These are phyloP conservation scores for Panurus biarmicus DNA, from an alignment of 2,113 vertebrate species.

Conservation along the genomic window DNA sequence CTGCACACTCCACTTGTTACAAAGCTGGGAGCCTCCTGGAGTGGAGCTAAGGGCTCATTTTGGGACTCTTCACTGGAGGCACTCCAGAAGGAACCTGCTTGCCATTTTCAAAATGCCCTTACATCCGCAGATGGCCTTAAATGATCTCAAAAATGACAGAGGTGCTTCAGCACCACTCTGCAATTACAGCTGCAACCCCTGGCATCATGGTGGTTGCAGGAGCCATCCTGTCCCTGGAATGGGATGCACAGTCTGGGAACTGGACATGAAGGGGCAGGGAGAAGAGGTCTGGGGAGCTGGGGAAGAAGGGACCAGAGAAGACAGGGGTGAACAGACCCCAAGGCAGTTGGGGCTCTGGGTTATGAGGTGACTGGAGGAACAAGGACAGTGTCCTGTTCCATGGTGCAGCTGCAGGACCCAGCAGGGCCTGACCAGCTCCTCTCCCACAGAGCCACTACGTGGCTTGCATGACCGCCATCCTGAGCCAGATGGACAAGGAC, in stretches of 20 bases:
- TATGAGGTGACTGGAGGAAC: fast-evolving
- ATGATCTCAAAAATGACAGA: background rate
- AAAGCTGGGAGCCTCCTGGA: background rate
- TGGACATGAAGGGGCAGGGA: background rate
- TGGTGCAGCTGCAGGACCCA: background rate
- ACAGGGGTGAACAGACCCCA: fast-evolving
- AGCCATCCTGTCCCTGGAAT: background rate
- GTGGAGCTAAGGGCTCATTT: background rate
- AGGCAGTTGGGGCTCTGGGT: fast-evolving
- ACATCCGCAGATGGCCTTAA: background rate
- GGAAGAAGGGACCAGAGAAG: background rate
- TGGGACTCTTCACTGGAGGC: background rate
- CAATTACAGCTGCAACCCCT: background rate
- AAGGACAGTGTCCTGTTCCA: background rate
- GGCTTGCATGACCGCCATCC: conserved; percentile 64
- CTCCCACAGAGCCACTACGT: conserved; percentile 49
- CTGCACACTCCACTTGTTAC: fast-evolving
- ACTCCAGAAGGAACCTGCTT: background rate
- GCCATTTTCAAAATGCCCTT: background rate
- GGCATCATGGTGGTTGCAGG: fast-evolving
- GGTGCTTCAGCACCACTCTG: background rate
- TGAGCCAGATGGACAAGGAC: conserved; percentile 57
- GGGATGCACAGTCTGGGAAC: background rate
- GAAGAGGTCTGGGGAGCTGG: background rate
- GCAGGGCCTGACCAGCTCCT: background rate